phyloP scores from a whole-genome alignment of 2,888 invertebrate genomes.

The Torymus auratus region DNA sequence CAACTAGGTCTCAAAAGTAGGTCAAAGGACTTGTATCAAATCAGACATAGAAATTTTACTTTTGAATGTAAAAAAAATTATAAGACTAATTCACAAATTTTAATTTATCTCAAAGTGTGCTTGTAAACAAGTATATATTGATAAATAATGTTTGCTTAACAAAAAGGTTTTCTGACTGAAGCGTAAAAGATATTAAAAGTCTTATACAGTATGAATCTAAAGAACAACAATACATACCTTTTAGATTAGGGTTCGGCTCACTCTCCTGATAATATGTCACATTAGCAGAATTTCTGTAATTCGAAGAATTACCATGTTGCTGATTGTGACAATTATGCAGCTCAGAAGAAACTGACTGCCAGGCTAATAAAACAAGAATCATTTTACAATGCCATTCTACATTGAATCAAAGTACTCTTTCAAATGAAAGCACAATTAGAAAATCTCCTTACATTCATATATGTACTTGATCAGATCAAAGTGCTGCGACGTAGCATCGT shows the following conservation, averaged over 20 bases:
- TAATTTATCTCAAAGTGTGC: no score
- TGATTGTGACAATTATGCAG: slow-evolving; percentile 77
- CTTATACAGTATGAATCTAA: neutral
- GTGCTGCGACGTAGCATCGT: slow-evolving; percentile 79
- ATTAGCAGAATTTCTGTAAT: slow-evolving; percentile 77
- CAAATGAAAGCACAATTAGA: no score
- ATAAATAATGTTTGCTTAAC: no score
- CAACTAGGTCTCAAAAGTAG: neutral
- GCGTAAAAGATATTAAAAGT: no score
- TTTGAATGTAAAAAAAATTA: no score
- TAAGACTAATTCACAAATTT: no score
- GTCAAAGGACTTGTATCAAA: neutral
- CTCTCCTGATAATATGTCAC: slow-evolving; percentile 83
- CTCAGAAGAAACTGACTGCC: slow-evolving; percentile 79
- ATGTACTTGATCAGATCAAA: slow-evolving; percentile 89
- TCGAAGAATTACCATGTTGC: slow-evolving; percentile 68
- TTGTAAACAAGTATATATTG: no score
- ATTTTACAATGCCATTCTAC: no score
- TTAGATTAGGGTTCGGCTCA: slow-evolving; percentile 74
- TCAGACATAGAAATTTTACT: no score
- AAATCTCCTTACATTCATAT: slow-evolving; percentile 79
- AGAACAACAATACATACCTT: slow-evolving; percentile 66
- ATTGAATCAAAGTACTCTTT: no score
- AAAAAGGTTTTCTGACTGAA: no score
- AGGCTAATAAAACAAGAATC: slow-evolving; percentile 69